These are phyloP conservation scores for Anguilla pacifica DNA, from an alignment of 2,797 vertebrate genomes.

Conservation along the genomic window DNA sequence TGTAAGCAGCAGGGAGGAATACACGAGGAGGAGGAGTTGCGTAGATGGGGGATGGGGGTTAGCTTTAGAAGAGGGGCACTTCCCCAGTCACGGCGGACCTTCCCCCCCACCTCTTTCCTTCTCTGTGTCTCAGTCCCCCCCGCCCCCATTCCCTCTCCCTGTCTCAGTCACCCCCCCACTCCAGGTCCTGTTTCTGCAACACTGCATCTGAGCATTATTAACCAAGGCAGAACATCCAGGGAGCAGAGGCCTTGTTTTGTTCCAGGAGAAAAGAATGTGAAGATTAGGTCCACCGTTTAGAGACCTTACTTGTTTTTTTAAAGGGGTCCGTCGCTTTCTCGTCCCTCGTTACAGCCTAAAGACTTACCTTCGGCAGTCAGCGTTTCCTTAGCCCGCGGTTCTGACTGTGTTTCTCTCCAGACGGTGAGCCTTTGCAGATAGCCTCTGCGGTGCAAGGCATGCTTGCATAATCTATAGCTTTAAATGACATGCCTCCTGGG, in stretches of 20 bases:
- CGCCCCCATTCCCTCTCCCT: not conserved
- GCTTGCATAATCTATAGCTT: conserved; percentile 26
- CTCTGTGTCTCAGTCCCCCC: too few relatives aligned
- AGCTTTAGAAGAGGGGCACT: not conserved
- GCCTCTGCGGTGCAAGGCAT: not conserved
- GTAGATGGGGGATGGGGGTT: not conserved
- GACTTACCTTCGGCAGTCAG: not conserved
- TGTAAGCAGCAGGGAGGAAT: not conserved
- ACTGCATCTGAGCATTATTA: conserved; percentile 15
- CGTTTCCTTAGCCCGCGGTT: not conserved
- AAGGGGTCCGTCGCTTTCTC: not conserved
- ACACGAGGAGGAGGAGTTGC: not conserved
- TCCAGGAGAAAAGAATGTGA: conserved; percentile 19
- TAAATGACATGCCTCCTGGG: conserved; percentile 22
- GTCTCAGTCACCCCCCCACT: not conserved
- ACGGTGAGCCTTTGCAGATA: not conserved
- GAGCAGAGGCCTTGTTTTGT: not conserved
- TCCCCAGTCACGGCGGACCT: not conserved
- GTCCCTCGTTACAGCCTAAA: not conserved
- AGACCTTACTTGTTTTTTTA: not conserved
- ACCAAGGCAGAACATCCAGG: not conserved
- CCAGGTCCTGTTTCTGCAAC: not conserved
- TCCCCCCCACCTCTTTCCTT: not conserved
- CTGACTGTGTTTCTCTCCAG: not conserved
- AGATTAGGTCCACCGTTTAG: conserved; percentile 2